These are phyloP conservation scores for Octomys mimax DNA, from an alignment of 2,797 vertebrate species.

Conservation along the genomic window DNA sequence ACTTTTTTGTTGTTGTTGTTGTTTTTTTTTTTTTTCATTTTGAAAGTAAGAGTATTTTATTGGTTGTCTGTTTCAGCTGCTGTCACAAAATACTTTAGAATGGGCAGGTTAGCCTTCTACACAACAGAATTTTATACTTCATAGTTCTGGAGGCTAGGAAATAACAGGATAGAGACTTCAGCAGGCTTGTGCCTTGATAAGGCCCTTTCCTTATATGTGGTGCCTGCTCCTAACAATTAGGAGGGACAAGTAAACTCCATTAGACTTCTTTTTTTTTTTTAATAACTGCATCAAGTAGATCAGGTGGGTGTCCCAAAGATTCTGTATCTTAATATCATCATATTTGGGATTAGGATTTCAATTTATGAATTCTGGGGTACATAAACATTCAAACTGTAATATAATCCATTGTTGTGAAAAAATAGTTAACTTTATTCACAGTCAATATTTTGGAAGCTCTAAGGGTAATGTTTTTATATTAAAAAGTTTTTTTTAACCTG, in stretches of 20 bases:
- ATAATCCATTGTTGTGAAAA: constrained; percentile 9
- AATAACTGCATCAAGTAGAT: not conserved
- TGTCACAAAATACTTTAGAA: not conserved
- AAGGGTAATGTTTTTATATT: constrained; percentile 34
- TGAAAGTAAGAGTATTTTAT: not conserved
- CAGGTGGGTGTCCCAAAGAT: not conserved
- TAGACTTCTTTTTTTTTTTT: not conserved
- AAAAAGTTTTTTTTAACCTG: constrained; percentile 17
- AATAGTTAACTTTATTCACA: constrained; percentile 14
- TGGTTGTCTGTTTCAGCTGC: not conserved
- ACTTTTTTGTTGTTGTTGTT: not conserved
- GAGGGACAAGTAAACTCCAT: not conserved
- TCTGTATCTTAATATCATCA: not conserved
- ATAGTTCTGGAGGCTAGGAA: not conserved
- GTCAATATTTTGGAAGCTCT: not conserved
- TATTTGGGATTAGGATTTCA: not conserved
- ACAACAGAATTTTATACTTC: not conserved
- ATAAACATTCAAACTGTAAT: not conserved
- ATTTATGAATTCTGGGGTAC: not conserved
- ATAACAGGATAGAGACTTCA: not conserved
- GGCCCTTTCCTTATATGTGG: not conserved
- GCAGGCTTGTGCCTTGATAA: not conserved
- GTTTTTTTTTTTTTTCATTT: constrained; percentile 35
- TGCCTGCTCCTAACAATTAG: not conserved
- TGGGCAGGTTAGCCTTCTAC: not conserved